Base-by-base conservation (phyloP, 2,113 vertebrate species). In the Xyliphius kryptos region DNA sequence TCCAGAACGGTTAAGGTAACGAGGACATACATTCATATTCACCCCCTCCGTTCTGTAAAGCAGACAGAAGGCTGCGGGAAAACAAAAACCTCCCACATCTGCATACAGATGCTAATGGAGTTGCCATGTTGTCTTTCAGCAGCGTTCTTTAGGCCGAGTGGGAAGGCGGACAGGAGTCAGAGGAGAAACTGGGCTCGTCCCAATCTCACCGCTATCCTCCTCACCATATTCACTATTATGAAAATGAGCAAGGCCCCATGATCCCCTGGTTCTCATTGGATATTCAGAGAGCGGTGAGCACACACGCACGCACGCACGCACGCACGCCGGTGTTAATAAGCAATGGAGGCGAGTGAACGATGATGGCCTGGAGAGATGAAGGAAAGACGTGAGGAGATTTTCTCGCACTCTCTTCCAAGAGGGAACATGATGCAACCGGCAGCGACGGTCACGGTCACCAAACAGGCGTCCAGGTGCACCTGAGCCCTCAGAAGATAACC, bases 181-280 rank as follows among this genome's bases (percentile, higher is more conserved):
- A 56, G 14, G 50, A 67, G 61, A 57, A 20, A 16, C 62, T 50
- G 56, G 61, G 44, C 41, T 61, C 66, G 54, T 40, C 49, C 44
- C 54, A 52, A 20, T 55, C 56, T 38, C 50, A 7, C n/a, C 55
- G 66, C 56, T 47, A 41, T 51, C 66, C 64, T 63, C 32, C 43
- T 54, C 69, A 62, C 70, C 82, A 77, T 71, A 73, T 73, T 72
- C 79, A 78, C 77, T 75, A 85, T 86, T 87, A 89, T 85, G 84
- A 84, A 89, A 85, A 84, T 80, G 76, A 87, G 76, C 51, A 68
- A 75, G 78, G 74, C 79, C 80, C 71, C 64, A 63, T 85, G 82
- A 88, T 81, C 85, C 84, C 80, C 75, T 78, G 70, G 85, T 76
- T 80, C 84, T 84, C 82, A 85, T 80, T 85, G 84, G 81, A 81